phyloP scores from a whole-genome alignment of 2,888 invertebrate species.

The Epirrita christyi region DNA sequence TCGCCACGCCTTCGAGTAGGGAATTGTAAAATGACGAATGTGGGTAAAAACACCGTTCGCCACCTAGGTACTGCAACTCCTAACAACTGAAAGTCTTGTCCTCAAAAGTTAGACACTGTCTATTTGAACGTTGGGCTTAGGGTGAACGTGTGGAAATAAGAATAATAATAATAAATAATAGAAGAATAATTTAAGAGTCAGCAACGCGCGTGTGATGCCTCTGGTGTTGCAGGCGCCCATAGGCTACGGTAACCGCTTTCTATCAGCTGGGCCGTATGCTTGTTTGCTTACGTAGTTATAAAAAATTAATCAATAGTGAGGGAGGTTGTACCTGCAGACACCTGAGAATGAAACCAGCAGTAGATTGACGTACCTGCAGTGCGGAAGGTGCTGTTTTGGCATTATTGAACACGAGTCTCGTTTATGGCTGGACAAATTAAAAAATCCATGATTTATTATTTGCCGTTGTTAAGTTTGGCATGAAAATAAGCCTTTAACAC shows the following conservation, averaged over 20 bases:
- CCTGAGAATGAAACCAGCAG: slow-evolving; percentile 19
- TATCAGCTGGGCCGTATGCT: no score
- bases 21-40: slow-evolving; percentile 37
- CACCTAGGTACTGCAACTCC: background rate
- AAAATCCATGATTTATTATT: no score
- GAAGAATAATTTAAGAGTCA: no score
- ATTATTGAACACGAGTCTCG: slow-evolving; percentile 1
- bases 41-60: slow-evolving; percentile 31
- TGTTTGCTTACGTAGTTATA: no score
- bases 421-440: background rate
- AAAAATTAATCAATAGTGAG: no score
- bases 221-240: no score
- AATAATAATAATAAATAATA: no score
- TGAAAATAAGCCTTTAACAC: no score
- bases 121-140: background rate
- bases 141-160: background rate
- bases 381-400: slow-evolving; percentile 7
- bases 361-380: slow-evolving; percentile 6
- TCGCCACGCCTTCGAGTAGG: background rate
- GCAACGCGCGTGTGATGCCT: no score
- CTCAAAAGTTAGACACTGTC: background rate
- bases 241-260: no score
- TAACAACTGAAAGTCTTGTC: background rate
- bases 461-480: no score
- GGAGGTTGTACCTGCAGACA: background rate